Evolutionary conservation across 2,888 invertebrate species (phyloP).

Genomic region (Diaperis boleti): DNA sequence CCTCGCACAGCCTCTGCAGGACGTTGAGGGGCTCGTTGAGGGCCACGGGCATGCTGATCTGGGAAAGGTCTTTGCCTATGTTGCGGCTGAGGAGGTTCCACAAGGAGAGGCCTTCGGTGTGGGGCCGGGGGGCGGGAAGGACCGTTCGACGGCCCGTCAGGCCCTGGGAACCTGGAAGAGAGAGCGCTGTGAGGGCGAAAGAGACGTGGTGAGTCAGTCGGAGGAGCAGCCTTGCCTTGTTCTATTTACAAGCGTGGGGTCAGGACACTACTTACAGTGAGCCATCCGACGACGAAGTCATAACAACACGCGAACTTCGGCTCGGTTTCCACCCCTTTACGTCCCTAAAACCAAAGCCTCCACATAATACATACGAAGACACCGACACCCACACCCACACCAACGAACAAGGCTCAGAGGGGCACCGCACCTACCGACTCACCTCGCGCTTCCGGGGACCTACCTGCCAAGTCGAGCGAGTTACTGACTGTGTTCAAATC

Average conservation of each 20-base stretch:
- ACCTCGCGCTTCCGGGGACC: constrained; percentile 30
- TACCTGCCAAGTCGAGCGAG: constrained; percentile 57
- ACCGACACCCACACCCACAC: too few relatives aligned
- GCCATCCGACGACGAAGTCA: too few relatives aligned
- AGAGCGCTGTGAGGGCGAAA: background rate
- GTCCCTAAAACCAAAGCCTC: too few relatives aligned
- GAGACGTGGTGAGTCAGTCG: background rate
- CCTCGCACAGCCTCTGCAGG: constrained; percentile 85
- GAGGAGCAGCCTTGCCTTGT: background rate
- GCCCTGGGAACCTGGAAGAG: constrained; percentile 56
- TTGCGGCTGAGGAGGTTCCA: constrained; percentile 85
- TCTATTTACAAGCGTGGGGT: too few relatives aligned
- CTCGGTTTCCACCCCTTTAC: too few relatives aligned
- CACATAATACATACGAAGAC: too few relatives aligned
- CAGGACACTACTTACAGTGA: too few relatives aligned
- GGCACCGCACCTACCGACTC: constrained; percentile 31
- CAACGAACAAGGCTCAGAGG: too few relatives aligned
- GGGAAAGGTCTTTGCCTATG: constrained; percentile 87
- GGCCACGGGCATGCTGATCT: constrained; percentile 89
- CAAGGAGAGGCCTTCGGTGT: constrained; percentile 81
- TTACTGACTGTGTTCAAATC: constrained; percentile 65
- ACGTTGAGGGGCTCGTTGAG: constrained; percentile 87
- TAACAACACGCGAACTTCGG: too few relatives aligned
- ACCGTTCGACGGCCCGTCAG: constrained; percentile 73
- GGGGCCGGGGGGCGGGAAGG: constrained; percentile 79